Percentiles rank a stretch among this genome's conserved stretches.
phyloP scores from a whole-genome alignment of 2,888 invertebrate species.

The Pristionchus entomophagus region DNA sequence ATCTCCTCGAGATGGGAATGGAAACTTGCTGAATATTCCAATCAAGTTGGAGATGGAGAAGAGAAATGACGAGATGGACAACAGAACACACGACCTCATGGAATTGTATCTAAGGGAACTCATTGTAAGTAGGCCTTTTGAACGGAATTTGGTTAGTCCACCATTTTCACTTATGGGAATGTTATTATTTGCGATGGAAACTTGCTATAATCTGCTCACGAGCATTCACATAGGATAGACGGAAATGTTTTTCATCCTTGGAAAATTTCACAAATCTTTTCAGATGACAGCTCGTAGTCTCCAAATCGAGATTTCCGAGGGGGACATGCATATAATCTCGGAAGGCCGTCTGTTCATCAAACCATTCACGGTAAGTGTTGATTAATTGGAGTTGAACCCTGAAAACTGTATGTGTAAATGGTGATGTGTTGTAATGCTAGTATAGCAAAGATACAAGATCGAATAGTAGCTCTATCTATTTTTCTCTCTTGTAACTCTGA shows the following conservation, averaged over 20 bases:
- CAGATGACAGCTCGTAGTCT: too few relatives aligned
- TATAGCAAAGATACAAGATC: too few relatives aligned
- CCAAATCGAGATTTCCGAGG: not conserved
- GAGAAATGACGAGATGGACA: not conserved
- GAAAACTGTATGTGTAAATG: too few relatives aligned
- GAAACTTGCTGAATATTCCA: not conserved
- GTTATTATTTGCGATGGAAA: too few relatives aligned
- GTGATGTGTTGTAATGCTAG: not conserved
- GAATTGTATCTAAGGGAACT: not conserved
- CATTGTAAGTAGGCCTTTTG: not conserved
- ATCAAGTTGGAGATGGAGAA: not conserved
- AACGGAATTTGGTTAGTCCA: too few relatives aligned
- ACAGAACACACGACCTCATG: not conserved
- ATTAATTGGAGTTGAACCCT: not conserved
- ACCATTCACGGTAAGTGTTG: not conserved
- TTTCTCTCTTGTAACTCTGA: too few relatives aligned
- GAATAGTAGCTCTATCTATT: too few relatives aligned
- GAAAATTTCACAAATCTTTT: too few relatives aligned
- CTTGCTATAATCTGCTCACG: not conserved
- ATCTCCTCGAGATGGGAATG: not conserved
- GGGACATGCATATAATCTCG: not conserved
- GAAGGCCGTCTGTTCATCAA: not conserved
- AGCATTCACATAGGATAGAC: too few relatives aligned
- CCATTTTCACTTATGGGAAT: too few relatives aligned
- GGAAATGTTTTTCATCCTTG: too few relatives aligned